Conservation (phyloP, 1,140 invertebrate species). For the Orchesella cincta region DNA sequence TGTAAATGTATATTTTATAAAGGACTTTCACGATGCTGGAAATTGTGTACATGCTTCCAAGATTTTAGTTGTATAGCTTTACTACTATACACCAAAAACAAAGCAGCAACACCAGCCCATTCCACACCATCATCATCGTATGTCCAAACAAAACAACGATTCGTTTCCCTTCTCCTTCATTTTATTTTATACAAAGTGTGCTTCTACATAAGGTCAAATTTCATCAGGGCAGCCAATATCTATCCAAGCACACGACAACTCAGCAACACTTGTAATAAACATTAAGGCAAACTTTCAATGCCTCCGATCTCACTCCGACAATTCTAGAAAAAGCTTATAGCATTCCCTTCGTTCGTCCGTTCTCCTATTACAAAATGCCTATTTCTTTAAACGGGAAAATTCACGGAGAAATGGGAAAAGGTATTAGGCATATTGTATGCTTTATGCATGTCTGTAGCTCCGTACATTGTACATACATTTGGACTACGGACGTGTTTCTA, state of each 20-base stretch:
- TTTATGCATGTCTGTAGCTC: too few relatives aligned
- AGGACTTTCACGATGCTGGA: too few relatives aligned
- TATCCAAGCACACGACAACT: background rate
- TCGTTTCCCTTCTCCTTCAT: background rate
- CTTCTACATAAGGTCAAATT: background rate
- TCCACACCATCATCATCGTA: background rate
- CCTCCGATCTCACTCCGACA: background rate
- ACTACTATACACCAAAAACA: too few relatives aligned
- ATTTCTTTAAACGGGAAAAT: background rate
- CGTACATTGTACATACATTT: too few relatives aligned
- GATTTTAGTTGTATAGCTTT: too few relatives aligned
- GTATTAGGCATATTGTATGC: too few relatives aligned
- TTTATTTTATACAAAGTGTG: background rate
- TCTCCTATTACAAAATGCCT: background rate
- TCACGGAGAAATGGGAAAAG: background rate
- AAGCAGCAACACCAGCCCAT: background rate
- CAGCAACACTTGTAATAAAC: background rate
- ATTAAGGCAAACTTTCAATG: background rate
- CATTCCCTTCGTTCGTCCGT: background rate
- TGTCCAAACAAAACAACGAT: conserved; percentile 7
- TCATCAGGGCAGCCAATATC: background rate
- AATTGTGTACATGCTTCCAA: too few relatives aligned
- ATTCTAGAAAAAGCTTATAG: background rate
- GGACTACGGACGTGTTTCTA: too few relatives aligned
- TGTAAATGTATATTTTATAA: too few relatives aligned